Base-by-base conservation (phyloP, 2,888 invertebrate species). In the Pseudolycoriella hygida region DNA sequence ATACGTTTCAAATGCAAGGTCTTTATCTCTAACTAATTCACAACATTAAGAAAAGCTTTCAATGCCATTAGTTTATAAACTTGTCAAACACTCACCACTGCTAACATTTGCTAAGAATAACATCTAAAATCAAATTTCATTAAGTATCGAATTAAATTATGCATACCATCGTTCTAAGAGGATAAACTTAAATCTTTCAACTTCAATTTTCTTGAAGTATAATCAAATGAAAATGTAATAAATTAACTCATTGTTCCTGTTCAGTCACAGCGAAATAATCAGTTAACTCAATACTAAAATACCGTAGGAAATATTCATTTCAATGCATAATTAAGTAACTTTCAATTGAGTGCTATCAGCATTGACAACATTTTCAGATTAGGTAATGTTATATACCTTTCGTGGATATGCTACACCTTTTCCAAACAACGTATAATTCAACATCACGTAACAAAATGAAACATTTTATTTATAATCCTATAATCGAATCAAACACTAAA, bases 371-470 rank as follows among this genome's bases (percentile, higher is more conserved):
- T 15, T 39, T 39, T 39, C 39, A 10, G 17, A 10, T 39, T 39
- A 39, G 17, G 10, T 17, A 37, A 39, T 14, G 15, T 14, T n/a
- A 34, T 14, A 34, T 8, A 14, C 15, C 34, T 14, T 25, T 4
- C 25, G n/a, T 37, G n/a, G 37, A 12, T 5, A 25, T 25, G 25
- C 25, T 25, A 25, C 25, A 25, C 25, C 25, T 25, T 25, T 8
- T 8, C 25, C 4, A 25, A 25, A 25, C 8, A 25, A 25, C 25
- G 8, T 25, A 14, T 39, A 39, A 39, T 39, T 17, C 10, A 39
- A 39, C 39, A 39, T 39, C 39, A 39, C 39, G 39, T 39, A 39
- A 39, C 39, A 39, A 39, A 39, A 39, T 39, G 17, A 17, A 39
- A 39, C 39, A 39, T 39, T 39, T 39, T 39, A 39, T 39, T 39